A percentile compares a stretch with the other conserved stretches of the same genome.
Conservation (phyloP, 2,797 vertebrate genomes). For the Galaxias olidus region DNA sequence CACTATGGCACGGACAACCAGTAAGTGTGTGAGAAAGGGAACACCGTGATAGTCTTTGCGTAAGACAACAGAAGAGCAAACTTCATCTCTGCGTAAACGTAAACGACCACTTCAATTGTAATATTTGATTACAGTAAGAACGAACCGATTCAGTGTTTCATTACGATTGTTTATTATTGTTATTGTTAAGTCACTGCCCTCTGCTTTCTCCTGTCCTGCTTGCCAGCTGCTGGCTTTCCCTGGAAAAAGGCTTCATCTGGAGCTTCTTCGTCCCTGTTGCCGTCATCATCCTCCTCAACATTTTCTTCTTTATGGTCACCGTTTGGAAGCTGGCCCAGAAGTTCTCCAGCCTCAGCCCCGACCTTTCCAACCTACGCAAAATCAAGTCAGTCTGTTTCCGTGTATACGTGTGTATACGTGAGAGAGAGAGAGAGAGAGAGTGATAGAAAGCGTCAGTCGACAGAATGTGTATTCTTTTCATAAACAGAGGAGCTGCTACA, state of each 20-base stretch:
- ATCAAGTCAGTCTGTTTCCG: slow-evolving; percentile 70
- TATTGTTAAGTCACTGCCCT: too few species aligned
- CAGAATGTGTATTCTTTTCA: not conserved
- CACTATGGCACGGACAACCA: slow-evolving; percentile 74
- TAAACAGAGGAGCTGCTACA: not conserved
- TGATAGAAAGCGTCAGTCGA: not conserved
- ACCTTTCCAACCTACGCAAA: slow-evolving; percentile 79
- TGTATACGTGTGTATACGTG: slow-evolving; percentile 7
- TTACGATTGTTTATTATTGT: too few species aligned
- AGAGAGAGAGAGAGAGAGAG: not conserved
- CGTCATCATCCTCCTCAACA: slow-evolving; percentile 77
- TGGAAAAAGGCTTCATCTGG: slow-evolving; percentile 74
- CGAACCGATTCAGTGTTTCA: too few species aligned
- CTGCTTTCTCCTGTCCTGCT: not conserved
- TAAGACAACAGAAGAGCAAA: too few species aligned
- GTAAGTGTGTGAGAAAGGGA: slow-evolving; percentile 67
- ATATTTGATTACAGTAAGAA: too few species aligned
- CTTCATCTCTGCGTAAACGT: too few species aligned
- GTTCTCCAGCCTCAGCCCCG: slow-evolving; percentile 84
- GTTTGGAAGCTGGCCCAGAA: slow-evolving; percentile 85
- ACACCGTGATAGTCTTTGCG: not conserved
- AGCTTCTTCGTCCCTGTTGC: slow-evolving; percentile 83
- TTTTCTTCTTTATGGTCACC: slow-evolving; percentile 82
- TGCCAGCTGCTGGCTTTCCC: slow-evolving; percentile 83
- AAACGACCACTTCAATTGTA: too few species aligned